Percentiles rank a stretch among this genome's conserved stretches.
Conservation (phyloP, 1,140 invertebrate species). For the Macrostomum lignano region DNA sequence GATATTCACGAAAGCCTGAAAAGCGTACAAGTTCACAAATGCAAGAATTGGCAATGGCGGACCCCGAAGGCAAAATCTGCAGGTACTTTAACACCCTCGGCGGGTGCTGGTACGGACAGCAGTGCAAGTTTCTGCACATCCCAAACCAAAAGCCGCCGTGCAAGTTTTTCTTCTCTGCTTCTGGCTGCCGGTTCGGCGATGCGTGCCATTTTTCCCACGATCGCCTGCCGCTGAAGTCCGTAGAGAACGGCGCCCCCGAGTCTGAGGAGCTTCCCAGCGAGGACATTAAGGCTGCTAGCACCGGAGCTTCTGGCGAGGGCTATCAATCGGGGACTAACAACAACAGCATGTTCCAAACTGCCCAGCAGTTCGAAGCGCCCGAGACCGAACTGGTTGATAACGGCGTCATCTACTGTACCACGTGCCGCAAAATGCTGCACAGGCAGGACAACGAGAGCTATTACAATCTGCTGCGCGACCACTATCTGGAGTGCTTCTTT, state of each 20-base stretch:
- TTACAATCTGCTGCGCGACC: neutral
- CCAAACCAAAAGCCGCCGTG: constrained; percentile 1
- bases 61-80: constrained; percentile 2
- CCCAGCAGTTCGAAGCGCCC: neutral
- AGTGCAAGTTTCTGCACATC: constrained; percentile 3
- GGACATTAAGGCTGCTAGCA: neutral
- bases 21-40: too few species aligned
- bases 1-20: too few species aligned
- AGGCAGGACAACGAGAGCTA: neutral
- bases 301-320: neutral
- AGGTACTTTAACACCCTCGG: constrained; percentile 2
- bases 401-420: neutral
- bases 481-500: constrained; percentile 3
- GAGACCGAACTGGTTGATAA: neutral
- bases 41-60: too few species aligned
- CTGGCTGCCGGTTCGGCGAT: constrained; percentile 2
- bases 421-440: neutral
- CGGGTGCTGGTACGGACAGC: constrained; percentile 1
- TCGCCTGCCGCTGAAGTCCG: neutral
- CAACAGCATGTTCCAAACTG: neutral
- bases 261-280: neutral
- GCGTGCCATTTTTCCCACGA: constrained; percentile 2
- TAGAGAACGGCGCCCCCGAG: neutral
- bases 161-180: neutral
- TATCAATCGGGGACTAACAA: neutral